Evolutionary conservation across 1,140 invertebrate species (phyloP).

Genomic region (Pentalonia nigronervosa): DNA sequence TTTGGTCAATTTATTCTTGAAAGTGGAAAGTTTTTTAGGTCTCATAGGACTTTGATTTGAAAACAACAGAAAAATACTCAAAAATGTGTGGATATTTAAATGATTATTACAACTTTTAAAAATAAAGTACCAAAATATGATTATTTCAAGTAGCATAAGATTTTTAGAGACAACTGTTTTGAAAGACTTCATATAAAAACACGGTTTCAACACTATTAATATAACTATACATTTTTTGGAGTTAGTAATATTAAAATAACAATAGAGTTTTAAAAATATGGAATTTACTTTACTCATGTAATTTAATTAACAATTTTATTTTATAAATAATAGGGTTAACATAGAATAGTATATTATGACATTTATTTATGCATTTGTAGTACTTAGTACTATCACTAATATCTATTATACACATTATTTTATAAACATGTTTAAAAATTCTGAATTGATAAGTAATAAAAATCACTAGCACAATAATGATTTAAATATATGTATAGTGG

Average conservation of each 20-base stretch:
- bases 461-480: background rate
- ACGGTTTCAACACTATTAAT: background rate
- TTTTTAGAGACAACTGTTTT: no score
- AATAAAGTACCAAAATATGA: background rate
- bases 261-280: background rate
- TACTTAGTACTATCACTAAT: background rate
- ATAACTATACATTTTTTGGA: background rate
- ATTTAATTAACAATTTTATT: conserved; percentile 2
- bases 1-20: background rate
- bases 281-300: background rate
- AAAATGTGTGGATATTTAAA: background rate
- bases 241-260: background rate
- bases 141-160: background rate
- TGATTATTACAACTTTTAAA: background rate
- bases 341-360: background rate
- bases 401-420: background rate
- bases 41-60: background rate
- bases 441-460: background rate
- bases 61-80: background rate
- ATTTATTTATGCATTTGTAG: background rate
- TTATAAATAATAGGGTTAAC: background rate
- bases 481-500: background rate
- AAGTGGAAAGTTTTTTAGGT: background rate
- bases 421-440: background rate
- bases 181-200: no score